These are phyloP conservation scores for Passer domesticus DNA, from an alignment of 2,113 vertebrate genomes.

Conservation along the genomic window DNA sequence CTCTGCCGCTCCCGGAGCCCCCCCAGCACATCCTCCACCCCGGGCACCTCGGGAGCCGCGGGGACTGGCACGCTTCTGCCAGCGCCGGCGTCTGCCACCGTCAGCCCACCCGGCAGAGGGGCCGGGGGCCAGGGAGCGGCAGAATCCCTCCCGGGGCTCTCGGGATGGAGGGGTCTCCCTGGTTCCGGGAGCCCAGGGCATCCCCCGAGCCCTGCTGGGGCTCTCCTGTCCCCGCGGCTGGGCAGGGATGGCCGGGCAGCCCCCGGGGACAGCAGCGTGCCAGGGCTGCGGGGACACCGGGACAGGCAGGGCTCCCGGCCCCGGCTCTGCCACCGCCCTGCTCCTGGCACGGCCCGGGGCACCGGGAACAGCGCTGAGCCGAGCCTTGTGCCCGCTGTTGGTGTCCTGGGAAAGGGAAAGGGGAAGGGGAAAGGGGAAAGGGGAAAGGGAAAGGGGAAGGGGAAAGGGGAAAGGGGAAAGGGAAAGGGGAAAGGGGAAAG, in stretches of 20 bases:
- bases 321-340: neutral
- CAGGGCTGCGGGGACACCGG: neutral
- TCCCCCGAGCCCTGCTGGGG: too few relatives aligned
- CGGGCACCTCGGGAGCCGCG: too few relatives aligned
- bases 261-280: too few relatives aligned
- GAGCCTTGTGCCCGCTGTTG: neutral
- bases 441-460: accelerated
- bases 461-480: neutral
- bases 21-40: constrained; percentile 47
- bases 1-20: constrained; percentile 74
- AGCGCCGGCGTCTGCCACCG: too few relatives aligned
- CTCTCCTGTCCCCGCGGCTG: neutral
- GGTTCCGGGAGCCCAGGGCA: too few relatives aligned
- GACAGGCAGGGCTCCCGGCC: neutral
- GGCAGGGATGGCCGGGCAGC: neutral
- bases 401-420: neutral
- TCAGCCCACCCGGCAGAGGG: too few relatives aligned
- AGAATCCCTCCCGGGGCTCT: too few relatives aligned
- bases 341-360: neutral
- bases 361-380: neutral
- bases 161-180: too few relatives aligned
- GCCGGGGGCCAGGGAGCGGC: too few relatives aligned
- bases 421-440: too few relatives aligned
- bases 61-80: too few relatives aligned
- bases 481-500: too few relatives aligned